phyloP scores from a whole-genome alignment of 2,888 invertebrate genomes.

The Spatulosminthurus flaviceps region DNA sequence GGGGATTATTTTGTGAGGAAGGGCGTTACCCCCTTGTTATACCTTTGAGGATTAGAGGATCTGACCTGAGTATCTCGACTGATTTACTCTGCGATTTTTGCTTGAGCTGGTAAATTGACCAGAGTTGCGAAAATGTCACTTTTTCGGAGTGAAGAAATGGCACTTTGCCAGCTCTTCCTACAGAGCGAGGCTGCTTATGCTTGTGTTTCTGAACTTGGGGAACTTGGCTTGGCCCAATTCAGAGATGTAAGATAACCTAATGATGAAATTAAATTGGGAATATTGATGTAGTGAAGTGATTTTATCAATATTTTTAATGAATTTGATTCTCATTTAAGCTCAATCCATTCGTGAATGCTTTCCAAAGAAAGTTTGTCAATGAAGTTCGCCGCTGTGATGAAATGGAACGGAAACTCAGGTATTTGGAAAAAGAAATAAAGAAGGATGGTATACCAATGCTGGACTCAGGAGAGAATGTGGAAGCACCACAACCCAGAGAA shows the following conservation, averaged over 20 bases:
- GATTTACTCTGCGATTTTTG: no score
- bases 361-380: conserved; percentile 98
- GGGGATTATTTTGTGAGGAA: no score
- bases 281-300: no score
- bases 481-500: conserved; percentile 97
- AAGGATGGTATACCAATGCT: conserved; percentile 97
- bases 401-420: conserved; percentile 97
- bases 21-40: no score
- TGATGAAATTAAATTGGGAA: neutral
- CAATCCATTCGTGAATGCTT: conserved; percentile 97
- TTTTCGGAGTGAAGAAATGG: conserved; percentile 98
- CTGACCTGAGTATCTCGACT: no score
- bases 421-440: conserved; percentile 95
- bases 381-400: conserved; percentile 98
- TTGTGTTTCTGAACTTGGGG: conserved; percentile 97
- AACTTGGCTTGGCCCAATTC: conserved; percentile 96
- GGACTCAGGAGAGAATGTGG: conserved; percentile 97
- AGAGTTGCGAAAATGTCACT: conserved; percentile 66
- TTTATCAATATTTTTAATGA: neutral
- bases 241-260: conserved; percentile 78
- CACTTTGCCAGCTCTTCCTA: conserved; percentile 95
- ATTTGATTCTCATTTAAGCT: conserved; percentile 76
- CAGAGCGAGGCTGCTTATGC: conserved; percentile 99
- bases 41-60: no score
- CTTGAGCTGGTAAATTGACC: no score